Conservation (phyloP, 2,888 invertebrate species). For the Maniola hyperantus region DNA sequence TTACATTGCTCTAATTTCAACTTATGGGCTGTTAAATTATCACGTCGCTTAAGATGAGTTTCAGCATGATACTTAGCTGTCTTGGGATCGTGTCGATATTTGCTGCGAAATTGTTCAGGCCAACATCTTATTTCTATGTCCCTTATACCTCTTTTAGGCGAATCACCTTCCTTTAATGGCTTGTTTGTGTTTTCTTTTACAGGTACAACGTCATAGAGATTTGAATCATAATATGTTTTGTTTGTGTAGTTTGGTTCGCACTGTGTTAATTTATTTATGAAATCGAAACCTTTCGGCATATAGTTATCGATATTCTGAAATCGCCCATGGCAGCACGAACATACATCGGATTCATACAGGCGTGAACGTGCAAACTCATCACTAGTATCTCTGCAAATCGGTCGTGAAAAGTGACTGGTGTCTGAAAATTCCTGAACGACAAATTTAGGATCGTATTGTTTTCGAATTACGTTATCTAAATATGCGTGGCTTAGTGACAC, state of each 20-base stretch:
- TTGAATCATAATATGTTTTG: conserved; percentile 60
- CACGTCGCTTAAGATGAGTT: conserved; percentile 17
- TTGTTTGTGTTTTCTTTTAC: conserved; percentile 61
- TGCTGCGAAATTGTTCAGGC: conserved; percentile 50
- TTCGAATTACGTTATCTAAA: conserved; percentile 53
- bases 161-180: conserved; percentile 44
- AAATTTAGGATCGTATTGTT: conserved; percentile 55
- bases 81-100: conserved; percentile 39
- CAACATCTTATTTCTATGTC: conserved; percentile 44
- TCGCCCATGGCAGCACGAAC: conserved; percentile 60
- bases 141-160: conserved; percentile 46
- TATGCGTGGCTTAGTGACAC: conserved; percentile 42
- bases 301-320: conserved; percentile 62
- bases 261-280: conserved; percentile 29
- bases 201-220: conserved; percentile 65
- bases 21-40: conserved; percentile 21
- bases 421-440: conserved; percentile 50
- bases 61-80: conserved; percentile 44
- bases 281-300: conserved; percentile 38
- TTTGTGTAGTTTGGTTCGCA: conserved; percentile 42
- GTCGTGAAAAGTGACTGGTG: conserved; percentile 59
- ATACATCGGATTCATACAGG: conserved; percentile 54
- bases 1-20: conserved; percentile 3
- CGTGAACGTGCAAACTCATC: conserved; percentile 23
- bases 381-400: conserved; percentile 58